Conservation (phyloP, 2,797 vertebrate genomes). For the Harpagifer antarcticus region DNA sequence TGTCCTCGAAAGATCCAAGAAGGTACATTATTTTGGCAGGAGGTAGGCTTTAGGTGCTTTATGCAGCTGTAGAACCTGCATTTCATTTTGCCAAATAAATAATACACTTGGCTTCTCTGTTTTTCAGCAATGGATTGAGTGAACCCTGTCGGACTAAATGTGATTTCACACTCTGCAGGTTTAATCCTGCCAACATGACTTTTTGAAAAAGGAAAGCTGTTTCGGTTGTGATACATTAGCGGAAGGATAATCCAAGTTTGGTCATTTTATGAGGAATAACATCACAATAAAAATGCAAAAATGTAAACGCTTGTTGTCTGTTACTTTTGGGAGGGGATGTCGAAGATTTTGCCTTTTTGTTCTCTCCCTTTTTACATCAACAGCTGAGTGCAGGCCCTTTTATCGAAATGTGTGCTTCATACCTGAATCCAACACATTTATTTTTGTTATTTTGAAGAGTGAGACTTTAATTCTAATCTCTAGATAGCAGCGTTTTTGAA, state of each 20-base stretch:
- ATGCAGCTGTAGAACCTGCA: constrained; percentile 17
- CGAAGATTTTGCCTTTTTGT: not conserved
- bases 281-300: not conserved
- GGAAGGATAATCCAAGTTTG: constrained; percentile 3
- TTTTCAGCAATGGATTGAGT: constrained; percentile 1
- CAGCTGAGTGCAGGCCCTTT: not conserved
- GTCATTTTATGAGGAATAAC: constrained; percentile 2
- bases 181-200: constrained; percentile 5
- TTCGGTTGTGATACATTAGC: constrained; percentile 33
- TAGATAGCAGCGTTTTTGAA: constrained; percentile 28
- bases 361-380: constrained; percentile 3
- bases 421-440: constrained; percentile 19
- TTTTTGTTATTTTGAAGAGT: constrained; percentile 28
- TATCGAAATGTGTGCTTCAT: not conserved
- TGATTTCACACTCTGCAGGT: constrained; percentile 34
- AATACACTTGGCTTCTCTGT: constrained; percentile 5
- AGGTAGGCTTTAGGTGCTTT: constrained; percentile 1
- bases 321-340: not conserved
- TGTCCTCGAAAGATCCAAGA: constrained; percentile 18
- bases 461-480: constrained; percentile 31
- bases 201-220: constrained; percentile 25
- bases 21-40: constrained; percentile 30
- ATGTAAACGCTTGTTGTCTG: constrained; percentile 1
- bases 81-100: constrained; percentile 37
- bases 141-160: constrained; percentile 31